Evolutionary conservation across 2,797 vertebrate species (phyloP), one percentile per base, ranked within the genome.

Genomic region (Caiman crocodilus): DNA sequence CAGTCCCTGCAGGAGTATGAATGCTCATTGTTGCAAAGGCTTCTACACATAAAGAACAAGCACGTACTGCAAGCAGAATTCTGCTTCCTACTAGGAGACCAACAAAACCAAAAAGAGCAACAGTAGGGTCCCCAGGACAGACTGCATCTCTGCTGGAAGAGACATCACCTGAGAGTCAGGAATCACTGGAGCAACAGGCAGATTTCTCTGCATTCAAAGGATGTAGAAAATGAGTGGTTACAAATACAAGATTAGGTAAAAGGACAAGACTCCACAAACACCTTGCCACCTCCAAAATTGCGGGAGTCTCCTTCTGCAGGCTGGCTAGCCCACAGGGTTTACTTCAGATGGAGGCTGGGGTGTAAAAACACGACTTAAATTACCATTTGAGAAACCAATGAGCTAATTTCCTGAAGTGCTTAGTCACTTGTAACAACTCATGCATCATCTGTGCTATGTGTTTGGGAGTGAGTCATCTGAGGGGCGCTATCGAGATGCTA

Each of bases 331-430:
- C 79, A 56, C 4, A 3, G 1, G 75, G 2, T 7, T 1, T 10
- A 63, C 9, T 71, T 73, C 74, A 80, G 64, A 84, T 42, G 73
- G 57, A 25, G 67, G 75, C 57, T 32, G 87, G 83, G 83, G 35
- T 60, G 67, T 28, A 63, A 94, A 90, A 88, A 86, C 76, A 60
- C 1, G 3, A 61, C 81, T 79, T 56, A 55, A 75, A 32, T 30
- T 76, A 82, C 73, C 2, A 32, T 77, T 71, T 91, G 80, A 90
- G 90, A 78, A 94, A 94, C 32, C 2, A 1, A 85, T 95, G 80
- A 75, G 89, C 89, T 95, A 4, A 2, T 94, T 95, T 95, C 69
- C 85, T 87, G n/a, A 88, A 84, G 59, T 74, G 76, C 88, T 96
- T 76, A 65, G 76, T 97, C 95, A 95, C 76, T 85, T 85, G 75